Evolutionary conservation across 2,888 invertebrate species (phyloP).

Genomic region (Cataglyphis albicans): DNA sequence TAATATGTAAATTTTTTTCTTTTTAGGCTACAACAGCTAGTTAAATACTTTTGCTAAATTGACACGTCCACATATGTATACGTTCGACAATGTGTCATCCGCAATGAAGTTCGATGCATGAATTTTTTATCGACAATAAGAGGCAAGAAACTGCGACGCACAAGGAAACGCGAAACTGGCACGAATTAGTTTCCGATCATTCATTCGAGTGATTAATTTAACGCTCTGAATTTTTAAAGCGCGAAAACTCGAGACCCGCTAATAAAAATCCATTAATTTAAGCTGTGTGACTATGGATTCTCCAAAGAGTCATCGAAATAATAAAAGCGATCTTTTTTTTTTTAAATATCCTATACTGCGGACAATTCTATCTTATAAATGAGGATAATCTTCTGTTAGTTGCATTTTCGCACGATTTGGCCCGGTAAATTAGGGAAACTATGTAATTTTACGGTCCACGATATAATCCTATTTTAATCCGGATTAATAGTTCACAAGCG

Average conservation of each 20-base stretch:
- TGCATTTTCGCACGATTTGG: background rate
- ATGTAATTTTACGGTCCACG: conserved; percentile 30
- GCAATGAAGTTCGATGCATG: background rate
- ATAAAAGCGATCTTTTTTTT: conserved; percentile 3
- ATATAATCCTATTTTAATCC: conserved; percentile 25
- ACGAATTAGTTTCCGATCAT: background rate
- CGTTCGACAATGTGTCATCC: background rate
- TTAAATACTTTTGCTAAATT: background rate
- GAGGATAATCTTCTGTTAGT: conserved; percentile 5
- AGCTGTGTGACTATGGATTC: background rate
- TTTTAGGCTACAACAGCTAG: background rate
- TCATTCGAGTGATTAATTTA: background rate
- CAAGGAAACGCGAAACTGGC: background rate
- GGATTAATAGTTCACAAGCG: background rate
- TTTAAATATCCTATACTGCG: background rate
- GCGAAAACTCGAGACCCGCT: background rate
- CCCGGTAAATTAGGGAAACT: conserved; percentile 8
- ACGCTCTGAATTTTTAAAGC: background rate
- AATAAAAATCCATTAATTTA: background rate
- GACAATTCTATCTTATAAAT: background rate
- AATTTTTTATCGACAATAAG: conserved; percentile 13
- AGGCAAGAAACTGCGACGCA: background rate
- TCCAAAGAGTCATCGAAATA: background rate
- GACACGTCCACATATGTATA: too few species aligned
- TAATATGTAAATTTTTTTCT: conserved; percentile 7